Base-by-base conservation (phyloP, 2,888 invertebrate species). In the Meteorus colon region DNA sequence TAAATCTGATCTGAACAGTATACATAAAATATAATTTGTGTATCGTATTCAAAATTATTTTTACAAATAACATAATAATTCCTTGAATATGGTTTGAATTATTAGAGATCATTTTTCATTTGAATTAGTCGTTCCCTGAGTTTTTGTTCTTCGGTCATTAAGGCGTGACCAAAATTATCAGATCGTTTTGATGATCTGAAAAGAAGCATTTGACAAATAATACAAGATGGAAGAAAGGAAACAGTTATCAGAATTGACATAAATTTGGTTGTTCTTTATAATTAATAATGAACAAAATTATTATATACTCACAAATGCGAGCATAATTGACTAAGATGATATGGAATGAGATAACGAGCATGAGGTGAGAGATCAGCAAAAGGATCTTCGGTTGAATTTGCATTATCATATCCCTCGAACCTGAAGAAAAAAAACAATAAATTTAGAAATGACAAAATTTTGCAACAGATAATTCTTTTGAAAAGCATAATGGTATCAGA, bases 311-410 rank as follows among this genome's bases (percentile, higher is more conserved):
- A 87, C 87, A 87, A 76, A 73, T 84, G 81, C 59, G 80, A 81
- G 60, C 84, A 85, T 6, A 87, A 68, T 45, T 83, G 82, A 34
- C 73, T 77, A 34, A 87, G 78, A 74, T 87, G 85, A 78, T 82
- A 81, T 51, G 87, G 87, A 78, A 87, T 81, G 34, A 80, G 70
- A 71, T 85, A 87, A 73, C 87, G 85, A 4, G 77, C 82, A 65
- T 84, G 81, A 48, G 85, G 82, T 31, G 85, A 84, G 45, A 87
- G 81, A 77, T 84, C 82, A 41, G 78, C 73, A 68, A 87, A 87
- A 37, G 87, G 87, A 82, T 87, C 87, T 6, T 78, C 76, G 19
- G 65, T 69, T 51, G 77, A 79, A 59, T 80, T 79, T 24, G 70
- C 75, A 67, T 72, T 76, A 24, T 82, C 81, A 73, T 83, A 82